phyloP scores from a whole-genome alignment of 2,888 invertebrate species.

The Hoplodrina ambigua region DNA sequence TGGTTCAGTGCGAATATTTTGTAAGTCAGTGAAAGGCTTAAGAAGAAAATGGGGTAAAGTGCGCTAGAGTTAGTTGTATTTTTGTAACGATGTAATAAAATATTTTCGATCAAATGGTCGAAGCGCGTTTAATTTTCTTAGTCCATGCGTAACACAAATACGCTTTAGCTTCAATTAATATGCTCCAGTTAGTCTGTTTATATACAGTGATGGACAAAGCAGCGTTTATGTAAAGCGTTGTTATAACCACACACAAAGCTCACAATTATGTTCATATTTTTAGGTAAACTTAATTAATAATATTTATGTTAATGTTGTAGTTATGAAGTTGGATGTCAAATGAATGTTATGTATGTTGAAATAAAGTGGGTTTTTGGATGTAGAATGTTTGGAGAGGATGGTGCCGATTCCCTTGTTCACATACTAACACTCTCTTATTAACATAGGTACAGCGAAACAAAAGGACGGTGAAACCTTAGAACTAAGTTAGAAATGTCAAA shows the following conservation, averaged over 20 bases:
- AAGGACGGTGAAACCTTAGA: too few species aligned
- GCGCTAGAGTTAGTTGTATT: not conserved
- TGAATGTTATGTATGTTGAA: conserved; percentile 37
- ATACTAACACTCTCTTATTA: too few species aligned
- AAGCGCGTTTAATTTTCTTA: conserved; percentile 49
- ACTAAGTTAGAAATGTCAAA: too few species aligned
- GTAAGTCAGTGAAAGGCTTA: conserved; percentile 1
- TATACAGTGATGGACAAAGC: conserved; percentile 63
- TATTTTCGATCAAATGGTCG: conserved; percentile 8
- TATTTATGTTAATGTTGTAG: conserved; percentile 38
- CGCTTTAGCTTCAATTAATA: conserved; percentile 57
- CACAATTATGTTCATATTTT: conserved; percentile 61
- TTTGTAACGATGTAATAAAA: not conserved
- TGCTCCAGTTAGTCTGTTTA: conserved; percentile 64
- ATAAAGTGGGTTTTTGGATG: conserved; percentile 14
- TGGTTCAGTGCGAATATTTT: not conserved
- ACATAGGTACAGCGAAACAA: too few species aligned
- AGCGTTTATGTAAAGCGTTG: conserved; percentile 63
- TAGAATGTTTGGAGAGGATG: conserved; percentile 19
- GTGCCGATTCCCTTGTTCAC: too few species aligned
- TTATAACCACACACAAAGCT: conserved; percentile 86
- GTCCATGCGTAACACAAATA: conserved; percentile 55
- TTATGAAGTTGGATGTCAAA: conserved; percentile 55
- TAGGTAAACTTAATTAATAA: conserved; percentile 54
- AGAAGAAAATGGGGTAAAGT: conserved; percentile 3